These are phyloP conservation scores for Reticulitermes speratus DNA, from an alignment of 1,140 invertebrate genomes.

Conservation along the genomic window DNA sequence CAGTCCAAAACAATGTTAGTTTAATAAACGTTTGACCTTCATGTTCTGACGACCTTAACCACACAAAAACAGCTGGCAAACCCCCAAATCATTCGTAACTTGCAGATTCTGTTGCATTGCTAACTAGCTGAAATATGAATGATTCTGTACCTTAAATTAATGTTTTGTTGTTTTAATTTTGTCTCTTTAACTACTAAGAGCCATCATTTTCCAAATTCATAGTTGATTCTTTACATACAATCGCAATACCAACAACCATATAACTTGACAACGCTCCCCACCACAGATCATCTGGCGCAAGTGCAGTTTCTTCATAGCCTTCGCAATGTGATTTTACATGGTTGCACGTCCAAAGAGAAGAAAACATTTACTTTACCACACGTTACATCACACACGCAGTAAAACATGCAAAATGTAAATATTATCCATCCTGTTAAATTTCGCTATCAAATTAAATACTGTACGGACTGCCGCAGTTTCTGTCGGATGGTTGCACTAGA, in stretches of 20 bases:
- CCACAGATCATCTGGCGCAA: too few species aligned
- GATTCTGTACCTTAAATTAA: neutral
- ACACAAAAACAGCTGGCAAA: conserved; percentile 18
- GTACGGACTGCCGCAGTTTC: too few species aligned
- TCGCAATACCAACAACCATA: neutral
- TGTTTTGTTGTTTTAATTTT: neutral
- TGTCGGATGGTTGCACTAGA: too few species aligned
- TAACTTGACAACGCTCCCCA: neutral
- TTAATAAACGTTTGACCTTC: neutral
- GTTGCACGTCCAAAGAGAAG: too few species aligned
- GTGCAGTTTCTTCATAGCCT: too few species aligned
- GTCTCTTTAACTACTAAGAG: neutral
- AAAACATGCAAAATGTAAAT: too few species aligned
- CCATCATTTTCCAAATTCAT: neutral
- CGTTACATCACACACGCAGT: too few species aligned
- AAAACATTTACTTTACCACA: too few species aligned
- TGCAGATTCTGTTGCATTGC: neutral
- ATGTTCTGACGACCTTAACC: conserved; percentile 11
- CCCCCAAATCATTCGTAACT: neutral
- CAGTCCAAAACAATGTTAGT: neutral
- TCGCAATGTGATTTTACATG: too few species aligned
- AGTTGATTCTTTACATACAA: neutral
- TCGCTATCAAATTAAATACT: too few species aligned
- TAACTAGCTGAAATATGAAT: neutral
- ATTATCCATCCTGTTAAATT: too few species aligned